Percentiles rank a stretch among this genome's conserved stretches.
These are phyloP conservation scores for Chymomyza caudatula DNA, from an alignment of 2,888 invertebrate species.

Conservation along the genomic window DNA sequence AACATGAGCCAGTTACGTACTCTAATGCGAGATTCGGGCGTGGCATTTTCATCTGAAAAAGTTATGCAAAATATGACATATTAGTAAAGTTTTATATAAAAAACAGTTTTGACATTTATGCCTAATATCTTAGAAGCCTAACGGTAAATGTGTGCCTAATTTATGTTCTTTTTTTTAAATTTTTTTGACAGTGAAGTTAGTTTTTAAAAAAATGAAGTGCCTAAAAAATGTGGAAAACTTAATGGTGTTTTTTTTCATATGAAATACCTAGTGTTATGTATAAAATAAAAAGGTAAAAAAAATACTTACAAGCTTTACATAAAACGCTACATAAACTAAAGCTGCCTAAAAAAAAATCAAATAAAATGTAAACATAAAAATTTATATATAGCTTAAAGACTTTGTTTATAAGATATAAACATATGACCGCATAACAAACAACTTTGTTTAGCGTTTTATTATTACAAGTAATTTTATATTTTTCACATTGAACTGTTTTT, in stretches of 20 bases:
- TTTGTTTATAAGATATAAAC: slow-evolving; percentile 9
- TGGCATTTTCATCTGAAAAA: slow-evolving; percentile 50
- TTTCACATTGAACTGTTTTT: neutral
- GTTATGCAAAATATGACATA: slow-evolving; percentile 17
- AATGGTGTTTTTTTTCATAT: slow-evolving; percentile 24
- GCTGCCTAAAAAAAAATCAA: slow-evolving; percentile 42
- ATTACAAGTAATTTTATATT: slow-evolving; percentile 55
- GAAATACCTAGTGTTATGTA: slow-evolving; percentile 11
- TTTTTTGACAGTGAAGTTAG: slow-evolving; percentile 32
- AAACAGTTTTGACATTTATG: no score
- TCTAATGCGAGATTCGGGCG: slow-evolving; percentile 74
- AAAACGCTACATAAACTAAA: slow-evolving; percentile 39
- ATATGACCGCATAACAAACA: slow-evolving; percentile 52
- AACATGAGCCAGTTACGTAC: slow-evolving; percentile 78
- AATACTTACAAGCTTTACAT: slow-evolving; percentile 62
- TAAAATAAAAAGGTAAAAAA: slow-evolving; percentile 20
- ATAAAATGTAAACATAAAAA: slow-evolving; percentile 11
- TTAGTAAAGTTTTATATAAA: slow-evolving; percentile 26
- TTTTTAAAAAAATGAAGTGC: slow-evolving; percentile 3
- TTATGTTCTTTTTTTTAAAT: slow-evolving; percentile 2
- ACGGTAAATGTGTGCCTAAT: no score
- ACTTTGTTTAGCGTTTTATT: slow-evolving; percentile 41
- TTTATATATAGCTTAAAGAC: neutral
- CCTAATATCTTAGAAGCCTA: neutral
- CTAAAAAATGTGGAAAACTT: slow-evolving; percentile 20